A percentile compares a stretch with the other conserved stretches of the same genome.
phyloP scores from a whole-genome alignment of 2,888 invertebrate species.

The Athalia circularis region DNA sequence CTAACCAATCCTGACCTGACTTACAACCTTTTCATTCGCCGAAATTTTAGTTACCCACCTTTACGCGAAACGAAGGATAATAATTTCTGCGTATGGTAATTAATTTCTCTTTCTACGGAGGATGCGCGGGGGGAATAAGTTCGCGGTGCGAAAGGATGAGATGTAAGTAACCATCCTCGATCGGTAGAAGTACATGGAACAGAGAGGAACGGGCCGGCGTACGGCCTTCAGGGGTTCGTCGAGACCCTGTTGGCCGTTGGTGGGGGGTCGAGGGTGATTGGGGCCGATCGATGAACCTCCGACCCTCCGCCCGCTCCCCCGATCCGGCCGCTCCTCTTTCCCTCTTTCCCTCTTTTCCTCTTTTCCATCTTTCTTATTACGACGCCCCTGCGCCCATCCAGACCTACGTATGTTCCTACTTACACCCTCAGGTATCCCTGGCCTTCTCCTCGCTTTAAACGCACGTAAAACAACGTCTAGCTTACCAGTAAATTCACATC shows the following conservation, averaged over 20 bases:
- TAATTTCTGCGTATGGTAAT: no score
- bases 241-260: slow-evolving; percentile 56
- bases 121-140: neutral
- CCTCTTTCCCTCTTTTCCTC: neutral
- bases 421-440: neutral
- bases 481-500: no score
- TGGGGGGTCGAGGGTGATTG: slow-evolving; percentile 68
- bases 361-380: neutral
- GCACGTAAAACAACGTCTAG: no score
- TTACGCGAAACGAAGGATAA: no score
- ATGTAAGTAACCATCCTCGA: neutral
- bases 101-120: no score
- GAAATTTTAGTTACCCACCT: no score
- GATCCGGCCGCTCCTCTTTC: neutral
- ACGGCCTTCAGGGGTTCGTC: slow-evolving; percentile 57
- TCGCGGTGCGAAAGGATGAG: neutral
- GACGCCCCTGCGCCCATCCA: slow-evolving; percentile 27
- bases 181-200: neutral
- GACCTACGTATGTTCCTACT: slow-evolving; percentile 5
- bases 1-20: slow-evolving; percentile 72
- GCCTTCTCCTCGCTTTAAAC: no score
- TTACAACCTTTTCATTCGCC: slow-evolving; percentile 46
- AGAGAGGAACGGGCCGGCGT: slow-evolving; percentile 32
- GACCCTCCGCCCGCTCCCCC: slow-evolving; percentile 51
- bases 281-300: slow-evolving; percentile 72